Percentiles rank a stretch among this genome's conserved stretches.
Conservation (phyloP, 2,113 vertebrate genomes). For the Barbus barbus region DNA sequence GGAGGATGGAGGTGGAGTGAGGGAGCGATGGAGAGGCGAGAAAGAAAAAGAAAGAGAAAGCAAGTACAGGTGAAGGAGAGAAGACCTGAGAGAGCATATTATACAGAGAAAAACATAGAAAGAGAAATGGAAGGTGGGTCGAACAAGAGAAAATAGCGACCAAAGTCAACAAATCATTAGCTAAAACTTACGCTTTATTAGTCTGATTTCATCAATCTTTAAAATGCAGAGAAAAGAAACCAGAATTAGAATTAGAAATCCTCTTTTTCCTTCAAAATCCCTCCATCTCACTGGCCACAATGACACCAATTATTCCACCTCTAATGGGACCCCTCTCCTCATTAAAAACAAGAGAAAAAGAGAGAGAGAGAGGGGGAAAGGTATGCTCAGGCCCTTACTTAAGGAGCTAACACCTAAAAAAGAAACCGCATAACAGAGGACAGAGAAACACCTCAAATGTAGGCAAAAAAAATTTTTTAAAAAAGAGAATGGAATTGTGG, state of each 20-base stretch:
- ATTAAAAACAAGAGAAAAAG: constrained; percentile 36
- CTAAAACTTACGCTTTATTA: not conserved
- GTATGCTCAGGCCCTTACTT: not conserved
- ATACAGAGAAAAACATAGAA: not conserved
- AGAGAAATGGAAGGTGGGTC: not conserved
- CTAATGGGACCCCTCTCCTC: constrained; percentile 71
- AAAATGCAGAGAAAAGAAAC: not conserved
- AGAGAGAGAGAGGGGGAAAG: not conserved
- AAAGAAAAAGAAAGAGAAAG: constrained; percentile 22
- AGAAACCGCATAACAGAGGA: not conserved
- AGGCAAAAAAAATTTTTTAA: not conserved
- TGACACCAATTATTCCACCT: constrained; percentile 65
- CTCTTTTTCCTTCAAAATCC: constrained; percentile 34
- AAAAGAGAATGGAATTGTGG: constrained; percentile 20
- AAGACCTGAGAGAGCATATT: no score
- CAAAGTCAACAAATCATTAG: not conserved
- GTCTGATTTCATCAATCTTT: not conserved
- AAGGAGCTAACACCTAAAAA: constrained; percentile 14
- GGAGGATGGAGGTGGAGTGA: constrained; percentile 26
- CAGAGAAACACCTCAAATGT: constrained; percentile 6
- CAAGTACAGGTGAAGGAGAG: not conserved
- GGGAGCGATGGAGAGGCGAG: not conserved
- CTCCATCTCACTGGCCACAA: constrained; percentile 56
- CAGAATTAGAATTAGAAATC: not conserved
- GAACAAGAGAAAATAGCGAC: not conserved